Conservation (phyloP, 1,140 invertebrate species). For the Tetramorium alpestre region DNA sequence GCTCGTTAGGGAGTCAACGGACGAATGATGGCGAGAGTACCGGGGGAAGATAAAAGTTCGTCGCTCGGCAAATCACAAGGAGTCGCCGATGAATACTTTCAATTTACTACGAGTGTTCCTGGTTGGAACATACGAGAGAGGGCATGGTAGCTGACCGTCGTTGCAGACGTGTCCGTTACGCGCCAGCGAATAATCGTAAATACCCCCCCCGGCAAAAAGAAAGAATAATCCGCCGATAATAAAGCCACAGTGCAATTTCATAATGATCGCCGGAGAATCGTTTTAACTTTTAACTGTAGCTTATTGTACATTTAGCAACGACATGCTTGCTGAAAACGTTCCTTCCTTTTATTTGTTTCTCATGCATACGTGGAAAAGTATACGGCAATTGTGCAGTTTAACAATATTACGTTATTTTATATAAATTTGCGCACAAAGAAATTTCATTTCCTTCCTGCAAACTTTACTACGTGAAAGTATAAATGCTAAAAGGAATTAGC, state of each 20-base stretch:
- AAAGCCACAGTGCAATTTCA: conserved; percentile 8
- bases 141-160: neutral
- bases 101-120: conserved; percentile 44
- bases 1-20: conserved; percentile 46
- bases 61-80: conserved; percentile 24
- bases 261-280: neutral
- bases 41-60: conserved; percentile 22
- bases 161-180: conserved; percentile 1
- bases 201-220: neutral
- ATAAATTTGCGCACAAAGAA: neutral
- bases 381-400: neutral
- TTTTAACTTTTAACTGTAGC: neutral
- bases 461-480: neutral
- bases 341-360: neutral
- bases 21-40: conserved; percentile 37
- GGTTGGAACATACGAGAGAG: neutral
- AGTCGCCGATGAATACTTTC: conserved; percentile 20
- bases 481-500: neutral
- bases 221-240: conserved; percentile 4
- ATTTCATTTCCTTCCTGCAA: neutral
- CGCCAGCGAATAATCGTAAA: conserved; percentile 31
- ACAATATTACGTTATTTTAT: neutral
- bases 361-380: neutral
- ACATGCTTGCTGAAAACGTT: neutral
- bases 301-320: neutral